Conservation (phyloP, 2,113 vertebrate genomes). For the Planiliza haematocheilus region DNA sequence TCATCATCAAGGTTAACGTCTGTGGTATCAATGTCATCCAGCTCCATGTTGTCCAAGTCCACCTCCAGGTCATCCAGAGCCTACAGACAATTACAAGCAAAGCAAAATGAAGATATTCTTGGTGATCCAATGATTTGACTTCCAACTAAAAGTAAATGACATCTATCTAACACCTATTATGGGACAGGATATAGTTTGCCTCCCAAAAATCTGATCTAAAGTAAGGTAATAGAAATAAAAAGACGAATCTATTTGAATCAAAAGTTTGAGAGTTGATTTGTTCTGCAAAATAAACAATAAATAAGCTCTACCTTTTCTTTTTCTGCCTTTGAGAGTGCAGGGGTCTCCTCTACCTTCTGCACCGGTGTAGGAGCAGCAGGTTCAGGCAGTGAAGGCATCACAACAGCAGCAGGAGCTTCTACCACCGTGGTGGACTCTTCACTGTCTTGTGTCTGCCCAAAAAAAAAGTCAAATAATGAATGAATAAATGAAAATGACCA, state of each 20-base stretch:
- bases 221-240: background rate
- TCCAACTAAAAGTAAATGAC: background rate
- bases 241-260: background rate
- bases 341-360: slow-evolving; percentile 43
- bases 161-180: no score
- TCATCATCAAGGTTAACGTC: slow-evolving; percentile 98
- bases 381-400: slow-evolving; percentile 49
- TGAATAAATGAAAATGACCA: background rate
- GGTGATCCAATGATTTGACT: background rate
- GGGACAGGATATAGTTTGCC: no score
- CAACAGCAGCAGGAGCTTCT: slow-evolving; percentile 32
- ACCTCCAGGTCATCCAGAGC: slow-evolving; percentile 92
- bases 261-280: background rate
- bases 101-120: background rate
- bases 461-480: background rate
- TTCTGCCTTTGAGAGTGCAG: slow-evolving; percentile 39
- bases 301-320: slow-evolving; percentile 65
- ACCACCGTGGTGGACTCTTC: slow-evolving; percentile 51
- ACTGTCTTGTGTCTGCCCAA: slow-evolving; percentile 46
- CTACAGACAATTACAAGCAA: slow-evolving; percentile 67
- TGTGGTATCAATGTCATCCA: slow-evolving; percentile 97
- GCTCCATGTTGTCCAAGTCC: slow-evolving; percentile 95
- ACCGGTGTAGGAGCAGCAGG: slow-evolving; percentile 26
- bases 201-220: no score
- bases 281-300: background rate